These are phyloP conservation scores for Dendrocincla fuliginosa DNA, from an alignment of 2,797 vertebrate genomes.

Conservation along the genomic window DNA sequence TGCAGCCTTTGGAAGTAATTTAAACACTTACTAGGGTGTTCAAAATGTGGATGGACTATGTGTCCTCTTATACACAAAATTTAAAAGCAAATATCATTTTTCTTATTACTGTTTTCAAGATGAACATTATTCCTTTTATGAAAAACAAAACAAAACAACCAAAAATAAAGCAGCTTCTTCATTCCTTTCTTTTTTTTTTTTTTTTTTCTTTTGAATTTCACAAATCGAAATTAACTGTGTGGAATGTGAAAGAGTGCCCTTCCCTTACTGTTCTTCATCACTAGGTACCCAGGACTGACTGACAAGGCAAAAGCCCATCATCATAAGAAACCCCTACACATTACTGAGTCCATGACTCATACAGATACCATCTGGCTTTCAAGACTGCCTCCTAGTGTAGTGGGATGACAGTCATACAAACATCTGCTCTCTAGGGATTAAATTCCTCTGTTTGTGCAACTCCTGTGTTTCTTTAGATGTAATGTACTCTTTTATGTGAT, in stretches of 20 bases:
- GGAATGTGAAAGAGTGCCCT: not conserved
- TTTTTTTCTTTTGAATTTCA: not conserved
- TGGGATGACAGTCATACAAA: not conserved
- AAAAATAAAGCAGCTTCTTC: not conserved
- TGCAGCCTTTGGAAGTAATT: not conserved
- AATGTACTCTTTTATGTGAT: not conserved
- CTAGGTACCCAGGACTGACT: not conserved
- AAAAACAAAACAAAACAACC: not conserved
- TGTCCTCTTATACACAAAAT: not conserved
- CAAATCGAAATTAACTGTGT: not conserved
- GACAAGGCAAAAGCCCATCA: not conserved
- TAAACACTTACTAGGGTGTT: not conserved
- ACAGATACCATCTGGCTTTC: not conserved
- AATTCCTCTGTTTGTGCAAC: not conserved
- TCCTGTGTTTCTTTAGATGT: not conserved
- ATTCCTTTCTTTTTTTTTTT: not conserved
- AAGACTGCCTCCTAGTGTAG: not conserved
- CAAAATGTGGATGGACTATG: not conserved
- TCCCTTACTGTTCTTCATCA: not conserved
- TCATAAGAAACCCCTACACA: accelerated
- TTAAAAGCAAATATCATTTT: not conserved
- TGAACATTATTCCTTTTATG: not conserved
- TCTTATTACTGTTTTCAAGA: not conserved
- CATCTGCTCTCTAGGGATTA: not conserved
- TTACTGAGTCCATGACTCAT: not conserved